Evolutionary conservation across 1,140 invertebrate genomes (phyloP).

Genomic region (Pseudomyrmex pallidus): DNA sequence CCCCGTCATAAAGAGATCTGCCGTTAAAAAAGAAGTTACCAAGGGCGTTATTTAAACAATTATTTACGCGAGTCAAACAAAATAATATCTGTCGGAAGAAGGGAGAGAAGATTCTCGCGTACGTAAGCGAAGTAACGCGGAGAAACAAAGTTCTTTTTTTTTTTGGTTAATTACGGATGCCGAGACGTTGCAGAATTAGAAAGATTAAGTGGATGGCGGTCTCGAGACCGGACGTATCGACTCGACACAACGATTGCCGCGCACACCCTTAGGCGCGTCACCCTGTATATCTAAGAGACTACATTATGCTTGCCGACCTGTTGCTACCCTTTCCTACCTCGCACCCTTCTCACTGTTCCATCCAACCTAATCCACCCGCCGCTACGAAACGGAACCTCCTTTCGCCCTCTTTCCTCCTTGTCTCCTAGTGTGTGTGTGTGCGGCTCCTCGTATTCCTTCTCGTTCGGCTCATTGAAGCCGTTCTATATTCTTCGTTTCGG

Average conservation of each 20-base stretch:
- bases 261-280: slow-evolving; percentile 46
- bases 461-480: slow-evolving; percentile 40
- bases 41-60: no score
- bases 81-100: neutral
- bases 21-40: no score
- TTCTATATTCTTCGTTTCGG: slow-evolving; percentile 41
- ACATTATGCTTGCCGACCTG: slow-evolving; percentile 82
- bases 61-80: no score
- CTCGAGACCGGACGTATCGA: slow-evolving; percentile 6
- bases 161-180: neutral
- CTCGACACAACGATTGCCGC: neutral
- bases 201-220: neutral
- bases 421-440: neutral
- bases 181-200: slow-evolving; percentile 10
- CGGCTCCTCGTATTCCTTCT: slow-evolving; percentile 9
- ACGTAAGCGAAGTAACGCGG: neutral
- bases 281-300: slow-evolving; percentile 77
- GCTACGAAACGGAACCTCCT: slow-evolving; percentile 49
- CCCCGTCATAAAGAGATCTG: no score
- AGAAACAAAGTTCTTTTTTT: neutral
- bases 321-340: slow-evolving; percentile 79
- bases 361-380: slow-evolving; percentile 58
- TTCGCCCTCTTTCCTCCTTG: neutral
- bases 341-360: slow-evolving; percentile 65
- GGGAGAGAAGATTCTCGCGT: neutral